These are phyloP conservation scores for Diloba caeruleocephala DNA, from an alignment of 2,888 invertebrate genomes.

Conservation along the genomic window DNA sequence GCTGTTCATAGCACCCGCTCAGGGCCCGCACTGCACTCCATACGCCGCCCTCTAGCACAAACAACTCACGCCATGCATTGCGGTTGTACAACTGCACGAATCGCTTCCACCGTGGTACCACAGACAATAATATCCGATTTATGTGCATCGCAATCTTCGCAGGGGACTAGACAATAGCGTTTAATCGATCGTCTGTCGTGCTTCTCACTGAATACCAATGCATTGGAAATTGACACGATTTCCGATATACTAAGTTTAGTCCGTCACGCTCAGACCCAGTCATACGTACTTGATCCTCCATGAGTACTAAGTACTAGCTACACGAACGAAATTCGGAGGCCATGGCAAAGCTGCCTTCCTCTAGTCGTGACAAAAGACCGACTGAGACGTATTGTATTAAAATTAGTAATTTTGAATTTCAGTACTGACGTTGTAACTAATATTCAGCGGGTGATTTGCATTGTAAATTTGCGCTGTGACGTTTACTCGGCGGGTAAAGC, in stretches of 20 bases:
- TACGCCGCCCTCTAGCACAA: conserved; percentile 68
- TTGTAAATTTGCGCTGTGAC: conserved; percentile 87
- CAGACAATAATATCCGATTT: conserved; percentile 77
- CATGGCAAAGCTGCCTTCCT: conserved; percentile 81
- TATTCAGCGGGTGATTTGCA: conserved; percentile 87
- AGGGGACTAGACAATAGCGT: conserved; percentile 71
- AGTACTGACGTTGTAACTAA: conserved; percentile 86
- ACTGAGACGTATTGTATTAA: conserved; percentile 87
- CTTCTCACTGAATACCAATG: conserved; percentile 72
- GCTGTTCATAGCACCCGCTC: conserved; percentile 65
- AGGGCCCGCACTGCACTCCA: conserved; percentile 66
- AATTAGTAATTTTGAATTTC: conserved; percentile 88
- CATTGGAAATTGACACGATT: conserved; percentile 68
- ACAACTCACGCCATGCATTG: conserved; percentile 72
- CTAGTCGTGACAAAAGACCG: conserved; percentile 82
- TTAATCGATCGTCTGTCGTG: conserved; percentile 80
- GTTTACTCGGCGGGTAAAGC: conserved; percentile 83
- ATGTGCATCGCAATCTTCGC: conserved; percentile 79
- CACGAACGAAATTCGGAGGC: conserved; percentile 65
- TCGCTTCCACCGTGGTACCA: conserved; percentile 76
- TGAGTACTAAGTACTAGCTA: conserved; percentile 67
- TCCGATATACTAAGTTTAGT: conserved; percentile 62
- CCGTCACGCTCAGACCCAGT: conserved; percentile 59
- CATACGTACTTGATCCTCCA: conserved; percentile 87
- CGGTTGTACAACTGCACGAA: conserved; percentile 79